Evolutionary conservation across 2,113 vertebrate genomes (phyloP), one percentile per base, ranked within the genome.

Genomic region (Paramisgurnus dabryanus): DNA sequence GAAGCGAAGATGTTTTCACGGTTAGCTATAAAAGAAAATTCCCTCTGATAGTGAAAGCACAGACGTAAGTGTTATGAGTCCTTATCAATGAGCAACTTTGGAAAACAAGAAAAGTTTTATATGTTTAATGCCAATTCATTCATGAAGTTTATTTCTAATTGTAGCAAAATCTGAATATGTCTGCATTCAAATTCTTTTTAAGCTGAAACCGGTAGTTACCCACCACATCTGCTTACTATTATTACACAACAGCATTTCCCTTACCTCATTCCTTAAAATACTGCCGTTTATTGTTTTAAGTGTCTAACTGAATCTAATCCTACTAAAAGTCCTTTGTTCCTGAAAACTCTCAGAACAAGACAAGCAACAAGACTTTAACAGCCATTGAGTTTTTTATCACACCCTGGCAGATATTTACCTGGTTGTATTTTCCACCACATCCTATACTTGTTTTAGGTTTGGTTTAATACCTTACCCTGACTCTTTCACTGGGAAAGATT

Each of bases 241-340:
- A 64, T 15, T 9, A 60, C 74, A 68, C 74, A 78, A 78, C 41
- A 75, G 67, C 76, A 67, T 73, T 78, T 73, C 53, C 83, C 45
- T 53, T 41, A 15, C 5, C 60, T 67, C 63, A 17, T 47, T 58
- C 47, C 27, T 55, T 64, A 57, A 40, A 74, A 78, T 40, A 78
- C 53, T 79, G 41, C 11, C 0, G 17, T 40, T 49, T 57, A 69
- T 81, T 84, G 83, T 84, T 80, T 41, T 47, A 22, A 57, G 57
- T 22, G 67, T 22, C 47, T 17, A 3, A 67, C 43, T 9, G 72
- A 41, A 71, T 53, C 61, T 74, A 41, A 67, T 45, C 17, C 65
- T 40, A 57, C 27, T 45, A 22, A 65, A 17, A 69, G 58, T 78
- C 67, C 67, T 78, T 53, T 27, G 78, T 65, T 66, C 39, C 34